Conservation (phyloP, 1,140 invertebrate genomes). For the Aradophagus sp. region DNA sequence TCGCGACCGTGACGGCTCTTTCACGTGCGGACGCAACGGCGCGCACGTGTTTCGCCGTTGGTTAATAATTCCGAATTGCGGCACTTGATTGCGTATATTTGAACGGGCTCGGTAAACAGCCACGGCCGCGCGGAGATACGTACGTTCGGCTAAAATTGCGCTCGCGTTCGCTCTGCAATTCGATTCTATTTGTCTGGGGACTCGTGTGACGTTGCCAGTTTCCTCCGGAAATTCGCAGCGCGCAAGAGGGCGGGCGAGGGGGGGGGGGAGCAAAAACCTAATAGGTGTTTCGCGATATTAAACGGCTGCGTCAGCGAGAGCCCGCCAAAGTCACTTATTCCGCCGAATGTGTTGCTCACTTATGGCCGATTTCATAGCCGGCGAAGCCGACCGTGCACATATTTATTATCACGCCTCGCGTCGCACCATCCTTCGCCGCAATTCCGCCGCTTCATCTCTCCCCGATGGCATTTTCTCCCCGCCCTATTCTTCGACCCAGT, state of each 20-base stretch:
- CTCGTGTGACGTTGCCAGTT: conserved; percentile 41
- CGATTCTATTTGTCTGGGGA: conserved; percentile 47
- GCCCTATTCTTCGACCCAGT: too few species aligned
- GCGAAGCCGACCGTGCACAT: neutral
- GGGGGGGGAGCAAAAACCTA: conserved; percentile 22
- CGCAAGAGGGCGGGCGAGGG: too few species aligned
- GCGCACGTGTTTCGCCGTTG: too few species aligned
- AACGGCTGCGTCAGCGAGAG: conserved; percentile 38
- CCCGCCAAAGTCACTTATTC: conserved; percentile 33
- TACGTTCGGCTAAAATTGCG: conserved; percentile 33
- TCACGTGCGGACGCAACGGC: too few species aligned
- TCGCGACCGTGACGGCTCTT: too few species aligned
- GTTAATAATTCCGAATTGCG: conserved; percentile 43
- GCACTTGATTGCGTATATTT: conserved; percentile 33
- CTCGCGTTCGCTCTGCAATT: conserved; percentile 41
- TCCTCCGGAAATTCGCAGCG: conserved; percentile 39
- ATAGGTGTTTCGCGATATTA: conserved; percentile 39
- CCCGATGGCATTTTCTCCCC: too few species aligned
- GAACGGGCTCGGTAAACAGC: conserved; percentile 25
- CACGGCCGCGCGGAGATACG: conserved; percentile 18
- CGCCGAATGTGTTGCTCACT: conserved; percentile 39
- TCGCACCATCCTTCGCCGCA: too few species aligned
- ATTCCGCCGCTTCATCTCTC: too few species aligned
- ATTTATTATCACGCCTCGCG: conserved; percentile 19
- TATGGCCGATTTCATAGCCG: conserved; percentile 31